Evolutionary conservation across 2,113 vertebrate species (phyloP).

Genomic region (Paralichthys olivaceus): DNA sequence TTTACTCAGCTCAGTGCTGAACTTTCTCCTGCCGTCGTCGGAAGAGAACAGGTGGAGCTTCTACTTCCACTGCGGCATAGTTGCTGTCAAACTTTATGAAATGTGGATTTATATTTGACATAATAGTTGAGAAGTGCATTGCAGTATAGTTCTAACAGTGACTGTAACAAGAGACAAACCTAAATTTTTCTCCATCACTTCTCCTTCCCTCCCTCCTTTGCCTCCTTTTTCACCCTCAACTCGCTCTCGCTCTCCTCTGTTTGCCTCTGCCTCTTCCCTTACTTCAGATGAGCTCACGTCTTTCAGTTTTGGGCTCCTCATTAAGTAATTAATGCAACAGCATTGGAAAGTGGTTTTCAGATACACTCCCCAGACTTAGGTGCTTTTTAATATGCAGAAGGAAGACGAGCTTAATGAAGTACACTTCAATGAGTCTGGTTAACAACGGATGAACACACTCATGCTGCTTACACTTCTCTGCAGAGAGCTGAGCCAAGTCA

Average conservation of each 20-base stretch:
- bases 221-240: not conserved
- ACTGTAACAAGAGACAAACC: slow-evolving; percentile 20
- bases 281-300: slow-evolving; percentile 32
- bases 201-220: not conserved
- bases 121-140: slow-evolving; percentile 48
- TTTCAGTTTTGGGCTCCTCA: slow-evolving; percentile 39
- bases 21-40: not conserved
- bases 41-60: slow-evolving; percentile 5
- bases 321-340: slow-evolving; percentile 45
- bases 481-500: slow-evolving; percentile 4
- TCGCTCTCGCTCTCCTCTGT: not conserved
- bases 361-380: slow-evolving; percentile 26
- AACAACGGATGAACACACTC: slow-evolving; percentile 45
- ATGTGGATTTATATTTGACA: slow-evolving; percentile 53
- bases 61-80: slow-evolving; percentile 14
- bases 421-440: slow-evolving; percentile 40
- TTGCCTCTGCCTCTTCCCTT: not conserved
- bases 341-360: slow-evolving; percentile 9
- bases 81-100: slow-evolving; percentile 45
- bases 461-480: slow-evolving; percentile 22
- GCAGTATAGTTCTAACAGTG: slow-evolving; percentile 33
- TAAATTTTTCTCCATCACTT: slow-evolving; percentile 4
- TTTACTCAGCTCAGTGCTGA: slow-evolving; percentile 22
- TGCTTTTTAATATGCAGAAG: slow-evolving; percentile 35
- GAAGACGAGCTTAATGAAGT: slow-evolving; percentile 53